phyloP scores from a whole-genome alignment of 2,113 vertebrate genomes.

The Rhinichthys klamathensis region DNA sequence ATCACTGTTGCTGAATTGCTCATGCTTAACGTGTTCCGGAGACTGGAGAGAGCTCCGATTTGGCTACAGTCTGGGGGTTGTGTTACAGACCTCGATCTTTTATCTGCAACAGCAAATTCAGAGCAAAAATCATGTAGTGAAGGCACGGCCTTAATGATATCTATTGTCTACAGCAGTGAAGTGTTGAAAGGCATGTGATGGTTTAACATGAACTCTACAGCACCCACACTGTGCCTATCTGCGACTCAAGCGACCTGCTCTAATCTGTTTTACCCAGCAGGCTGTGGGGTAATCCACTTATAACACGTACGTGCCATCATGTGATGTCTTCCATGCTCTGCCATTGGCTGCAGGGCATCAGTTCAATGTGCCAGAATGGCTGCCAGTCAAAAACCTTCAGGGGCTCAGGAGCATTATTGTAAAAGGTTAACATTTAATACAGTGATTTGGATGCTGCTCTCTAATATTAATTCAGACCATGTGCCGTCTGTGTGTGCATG shows the following conservation, averaged over 20 bases:
- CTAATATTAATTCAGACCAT: constrained; percentile 30
- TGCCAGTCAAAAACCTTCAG: constrained; percentile 30
- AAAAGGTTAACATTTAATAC: constrained; percentile 42
- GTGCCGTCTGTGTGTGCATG: neutral
- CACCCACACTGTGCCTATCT: constrained; percentile 7
- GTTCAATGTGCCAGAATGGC: constrained; percentile 16
- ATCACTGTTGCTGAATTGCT: neutral
- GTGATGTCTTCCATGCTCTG: constrained; percentile 35
- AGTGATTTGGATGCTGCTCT: constrained; percentile 14
- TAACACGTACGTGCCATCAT: constrained; percentile 20
- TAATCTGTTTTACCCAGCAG: constrained; percentile 42
- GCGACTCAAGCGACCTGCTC: constrained; percentile 9
- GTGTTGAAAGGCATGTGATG: constrained; percentile 17
- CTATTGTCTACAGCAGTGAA: neutral
- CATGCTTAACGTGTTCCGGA: neutral
- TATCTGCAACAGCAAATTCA: neutral
- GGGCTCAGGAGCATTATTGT: neutral
- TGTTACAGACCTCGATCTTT: neutral
- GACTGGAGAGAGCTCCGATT: neutral
- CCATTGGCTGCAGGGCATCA: constrained; percentile 17
- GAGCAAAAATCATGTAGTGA: neutral
- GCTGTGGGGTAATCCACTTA: constrained; percentile 32
- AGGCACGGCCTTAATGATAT: neutral
- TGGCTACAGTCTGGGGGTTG: neutral
- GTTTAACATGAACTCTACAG: constrained; percentile 12